Evolutionary conservation across 2,888 invertebrate genomes (phyloP).

Genomic region (Eurois occulta): DNA sequence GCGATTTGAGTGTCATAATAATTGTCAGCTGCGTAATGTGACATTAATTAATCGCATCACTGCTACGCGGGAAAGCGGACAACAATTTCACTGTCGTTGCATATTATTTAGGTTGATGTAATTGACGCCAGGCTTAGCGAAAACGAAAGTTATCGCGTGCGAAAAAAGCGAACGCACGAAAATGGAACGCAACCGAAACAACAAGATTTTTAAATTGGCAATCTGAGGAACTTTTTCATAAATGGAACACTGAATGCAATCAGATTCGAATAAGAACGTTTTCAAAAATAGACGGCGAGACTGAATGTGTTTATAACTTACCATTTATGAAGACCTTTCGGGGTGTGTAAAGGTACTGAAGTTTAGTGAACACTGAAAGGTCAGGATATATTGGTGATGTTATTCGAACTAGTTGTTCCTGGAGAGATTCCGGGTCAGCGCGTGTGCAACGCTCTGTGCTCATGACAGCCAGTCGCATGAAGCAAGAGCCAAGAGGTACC

Average conservation of each 20-base stretch:
- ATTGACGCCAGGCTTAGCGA: slow-evolving; percentile 41
- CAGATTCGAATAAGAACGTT: slow-evolving; percentile 67
- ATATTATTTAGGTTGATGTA: slow-evolving; percentile 60
- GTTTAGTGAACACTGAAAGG: slow-evolving; percentile 48
- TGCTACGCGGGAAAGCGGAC: slow-evolving; percentile 69
- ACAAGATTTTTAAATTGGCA: slow-evolving; percentile 30
- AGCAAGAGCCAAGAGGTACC: slow-evolving; percentile 63
- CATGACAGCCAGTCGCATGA: slow-evolving; percentile 64
- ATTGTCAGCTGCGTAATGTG: slow-evolving; percentile 51
- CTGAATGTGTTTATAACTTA: slow-evolving; percentile 60
- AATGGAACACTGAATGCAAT: slow-evolving; percentile 67
- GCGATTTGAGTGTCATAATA: slow-evolving; percentile 43
- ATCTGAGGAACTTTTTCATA: slow-evolving; percentile 43
- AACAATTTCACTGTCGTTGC: slow-evolving; percentile 67
- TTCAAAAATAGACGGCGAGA: slow-evolving; percentile 75
- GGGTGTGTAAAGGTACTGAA: slow-evolving; percentile 19
- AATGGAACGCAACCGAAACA: slow-evolving; percentile 43
- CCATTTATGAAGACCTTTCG: slow-evolving; percentile 63
- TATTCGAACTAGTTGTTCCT: slow-evolving; percentile 75
- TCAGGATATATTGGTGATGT: slow-evolving; percentile 70
- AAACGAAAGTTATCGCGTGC: slow-evolving; percentile 60
- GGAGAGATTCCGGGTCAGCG: slow-evolving; percentile 79
- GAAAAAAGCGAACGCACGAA: slow-evolving; percentile 47
- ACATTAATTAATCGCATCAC: slow-evolving; percentile 65
- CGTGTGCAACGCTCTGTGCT: slow-evolving; percentile 70